These are phyloP conservation scores for Thalassoma bifasciatum DNA, from an alignment of 2,113 vertebrate genomes.

Conservation along the genomic window DNA sequence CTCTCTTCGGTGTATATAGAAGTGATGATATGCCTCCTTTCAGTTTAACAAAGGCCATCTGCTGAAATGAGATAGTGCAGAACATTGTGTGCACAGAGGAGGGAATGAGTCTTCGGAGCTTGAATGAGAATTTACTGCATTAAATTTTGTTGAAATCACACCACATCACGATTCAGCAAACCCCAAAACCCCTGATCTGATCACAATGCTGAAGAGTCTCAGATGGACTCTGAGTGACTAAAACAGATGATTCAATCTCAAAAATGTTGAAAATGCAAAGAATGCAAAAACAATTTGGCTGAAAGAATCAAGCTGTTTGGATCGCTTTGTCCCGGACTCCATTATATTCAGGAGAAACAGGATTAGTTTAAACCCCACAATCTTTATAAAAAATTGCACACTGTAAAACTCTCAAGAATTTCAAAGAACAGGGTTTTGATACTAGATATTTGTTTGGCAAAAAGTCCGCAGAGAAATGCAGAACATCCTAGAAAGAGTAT, in stretches of 20 bases:
- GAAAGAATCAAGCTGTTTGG: constrained; percentile 52
- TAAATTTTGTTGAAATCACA: background rate
- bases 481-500: too few species aligned
- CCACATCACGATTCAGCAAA: background rate
- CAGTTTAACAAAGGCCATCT: constrained; percentile 36
- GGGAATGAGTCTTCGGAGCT: constrained; percentile 5
- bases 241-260: constrained; percentile 37
- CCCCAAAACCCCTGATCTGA: constrained; percentile 14
- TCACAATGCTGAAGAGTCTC: background rate
- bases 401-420: too few species aligned
- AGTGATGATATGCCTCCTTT: constrained; percentile 9
- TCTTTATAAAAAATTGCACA: too few species aligned
- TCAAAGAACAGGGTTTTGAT: too few species aligned
- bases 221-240: background rate
- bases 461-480: too few species aligned
- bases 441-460: too few species aligned
- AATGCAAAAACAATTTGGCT: constrained; percentile 37
- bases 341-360: background rate
- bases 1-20: background rate
- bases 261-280: constrained; percentile 23
- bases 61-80: constrained; percentile 28
- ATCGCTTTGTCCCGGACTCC: background rate
- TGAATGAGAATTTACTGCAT: constrained; percentile 13
- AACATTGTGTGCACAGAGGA: background rate
- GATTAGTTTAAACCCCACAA: too few species aligned